Conservation (phyloP, 2,888 invertebrate species). For the Polylopha cassiicola region DNA sequence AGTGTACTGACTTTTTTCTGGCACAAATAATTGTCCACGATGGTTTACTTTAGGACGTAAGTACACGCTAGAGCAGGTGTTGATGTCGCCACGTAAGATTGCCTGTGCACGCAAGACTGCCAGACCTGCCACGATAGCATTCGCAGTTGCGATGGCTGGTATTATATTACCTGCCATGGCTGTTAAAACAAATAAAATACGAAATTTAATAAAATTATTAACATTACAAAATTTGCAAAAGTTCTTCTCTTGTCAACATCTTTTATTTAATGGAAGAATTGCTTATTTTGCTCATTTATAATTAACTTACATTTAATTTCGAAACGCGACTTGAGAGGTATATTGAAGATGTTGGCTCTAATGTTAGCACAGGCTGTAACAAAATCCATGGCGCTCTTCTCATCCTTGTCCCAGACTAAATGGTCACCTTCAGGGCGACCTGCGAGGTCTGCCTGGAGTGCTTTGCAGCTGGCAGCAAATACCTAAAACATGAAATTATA, state of each 20-base stretch:
- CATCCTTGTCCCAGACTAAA: constrained; percentile 98
- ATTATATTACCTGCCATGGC: constrained; percentile 99
- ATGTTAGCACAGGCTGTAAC: constrained; percentile 97
- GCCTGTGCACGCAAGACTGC: constrained; percentile 92
- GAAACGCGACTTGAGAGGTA: constrained; percentile 90
- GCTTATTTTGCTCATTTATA: constrained; percentile 8
- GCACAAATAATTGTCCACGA: constrained; percentile 83
- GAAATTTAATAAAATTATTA: no score
- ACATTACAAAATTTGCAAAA: no score
- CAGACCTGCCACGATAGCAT: constrained; percentile 98
- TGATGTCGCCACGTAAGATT: constrained; percentile 81
- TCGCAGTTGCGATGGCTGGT: constrained; percentile 99
- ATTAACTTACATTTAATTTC: constrained; percentile 90
- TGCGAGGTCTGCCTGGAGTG: constrained; percentile 78
- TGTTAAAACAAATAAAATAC: constrained; percentile 48
- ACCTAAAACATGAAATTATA: constrained; percentile 58
- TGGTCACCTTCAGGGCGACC: constrained; percentile 78
- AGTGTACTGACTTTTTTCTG: constrained; percentile 77
- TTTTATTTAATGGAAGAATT: no score
- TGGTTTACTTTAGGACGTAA: constrained; percentile 84
- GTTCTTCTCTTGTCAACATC: no score
- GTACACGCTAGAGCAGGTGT: constrained; percentile 86
- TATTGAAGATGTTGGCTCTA: constrained; percentile 92
- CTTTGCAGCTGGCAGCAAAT: constrained; percentile 81
- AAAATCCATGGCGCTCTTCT: constrained; percentile 95